Conservation (phyloP, 2,113 vertebrate species). For the Mionectes macconnelli region DNA sequence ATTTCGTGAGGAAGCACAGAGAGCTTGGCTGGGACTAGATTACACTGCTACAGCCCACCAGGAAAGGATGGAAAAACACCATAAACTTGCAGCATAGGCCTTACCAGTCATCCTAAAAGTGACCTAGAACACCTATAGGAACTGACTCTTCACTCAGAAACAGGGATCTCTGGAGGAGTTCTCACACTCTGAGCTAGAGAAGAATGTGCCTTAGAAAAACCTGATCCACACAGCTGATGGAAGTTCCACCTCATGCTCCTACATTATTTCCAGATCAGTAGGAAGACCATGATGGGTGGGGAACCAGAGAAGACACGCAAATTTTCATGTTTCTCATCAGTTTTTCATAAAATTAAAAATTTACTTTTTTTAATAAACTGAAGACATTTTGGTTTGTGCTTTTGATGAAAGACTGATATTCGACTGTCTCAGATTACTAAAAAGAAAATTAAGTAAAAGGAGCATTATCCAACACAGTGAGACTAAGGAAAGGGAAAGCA, state of each 20-base stretch:
- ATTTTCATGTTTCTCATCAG: not conserved
- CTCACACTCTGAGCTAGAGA: not conserved
- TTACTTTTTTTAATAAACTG: not conserved
- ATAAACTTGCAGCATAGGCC: not conserved
- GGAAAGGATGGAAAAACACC: not conserved
- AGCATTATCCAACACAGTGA: not conserved
- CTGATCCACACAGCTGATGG: not conserved
- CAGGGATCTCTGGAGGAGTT: not conserved
- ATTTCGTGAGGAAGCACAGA: not conserved
- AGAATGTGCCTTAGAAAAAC: not conserved
- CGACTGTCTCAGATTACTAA: not conserved
- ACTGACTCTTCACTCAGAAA: not conserved
- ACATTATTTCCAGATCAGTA: not conserved
- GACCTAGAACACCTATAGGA: not conserved
- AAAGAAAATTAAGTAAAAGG: not conserved
- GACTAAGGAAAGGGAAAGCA: not conserved
- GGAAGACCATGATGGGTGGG: not conserved
- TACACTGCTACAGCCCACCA: not conserved
- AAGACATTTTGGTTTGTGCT: not conserved
- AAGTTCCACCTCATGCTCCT: not conserved
- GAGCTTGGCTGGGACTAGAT: not conserved
- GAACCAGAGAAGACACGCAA: not conserved
- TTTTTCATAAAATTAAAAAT: not conserved
- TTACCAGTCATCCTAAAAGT: not conserved
- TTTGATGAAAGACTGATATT: not conserved